Evolutionary conservation across 1,140 invertebrate genomes (phyloP).

Genomic region (Brachionus manjavacas): DNA sequence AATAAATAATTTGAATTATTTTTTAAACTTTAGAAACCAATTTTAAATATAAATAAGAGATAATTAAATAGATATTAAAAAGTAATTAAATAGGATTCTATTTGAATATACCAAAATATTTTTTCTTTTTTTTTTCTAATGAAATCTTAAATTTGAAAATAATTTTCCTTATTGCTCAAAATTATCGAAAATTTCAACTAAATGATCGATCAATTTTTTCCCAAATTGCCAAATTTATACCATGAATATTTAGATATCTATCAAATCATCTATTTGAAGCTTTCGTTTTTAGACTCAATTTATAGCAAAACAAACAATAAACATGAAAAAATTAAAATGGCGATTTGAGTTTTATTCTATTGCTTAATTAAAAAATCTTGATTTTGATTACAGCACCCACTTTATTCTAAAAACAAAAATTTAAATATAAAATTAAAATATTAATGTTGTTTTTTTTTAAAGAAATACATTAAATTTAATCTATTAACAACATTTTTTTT

Average conservation of each 20-base stretch:
- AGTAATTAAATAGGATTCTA: background rate
- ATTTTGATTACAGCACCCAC: background rate
- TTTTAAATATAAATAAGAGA: background rate
- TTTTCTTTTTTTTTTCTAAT: background rate
- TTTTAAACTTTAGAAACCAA: background rate
- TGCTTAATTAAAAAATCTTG: background rate
- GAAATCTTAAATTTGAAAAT: background rate
- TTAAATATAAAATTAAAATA: too few species aligned
- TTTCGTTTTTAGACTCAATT: background rate
- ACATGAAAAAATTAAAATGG: background rate
- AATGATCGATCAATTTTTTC: background rate
- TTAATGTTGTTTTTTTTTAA: too few species aligned
- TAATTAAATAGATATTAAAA: constrained; percentile 4
- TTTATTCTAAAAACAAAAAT: too few species aligned
- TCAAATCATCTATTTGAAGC: background rate
- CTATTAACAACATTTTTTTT: too few species aligned
- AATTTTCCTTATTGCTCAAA: background rate
- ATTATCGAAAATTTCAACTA: background rate
- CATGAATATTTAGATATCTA: background rate
- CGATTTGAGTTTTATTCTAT: background rate
- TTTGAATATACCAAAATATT: background rate
- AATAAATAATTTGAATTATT: background rate
- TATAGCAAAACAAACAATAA: background rate
- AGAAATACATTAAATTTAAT: too few species aligned
- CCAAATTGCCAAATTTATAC: background rate